Evolutionary conservation across 2,113 vertebrate genomes (phyloP).

Genomic region (Ochotona curzoniae): DNA sequence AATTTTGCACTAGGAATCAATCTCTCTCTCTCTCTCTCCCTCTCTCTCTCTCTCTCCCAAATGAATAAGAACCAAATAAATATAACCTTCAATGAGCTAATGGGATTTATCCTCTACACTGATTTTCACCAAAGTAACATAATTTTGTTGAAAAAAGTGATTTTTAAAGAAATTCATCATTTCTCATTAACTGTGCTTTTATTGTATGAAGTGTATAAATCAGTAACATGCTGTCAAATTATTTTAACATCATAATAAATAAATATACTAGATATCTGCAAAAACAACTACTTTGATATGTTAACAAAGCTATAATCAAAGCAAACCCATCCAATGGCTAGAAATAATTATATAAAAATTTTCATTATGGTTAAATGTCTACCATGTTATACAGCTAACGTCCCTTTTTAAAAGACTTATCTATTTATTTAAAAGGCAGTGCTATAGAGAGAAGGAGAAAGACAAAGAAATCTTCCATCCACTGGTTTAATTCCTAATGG

Average conservation of each 20-base stretch:
- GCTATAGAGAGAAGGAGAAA: too few relatives aligned
- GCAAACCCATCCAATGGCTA: neutral
- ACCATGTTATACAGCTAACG: neutral
- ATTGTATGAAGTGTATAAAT: neutral
- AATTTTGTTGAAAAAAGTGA: slow-evolving; percentile 53
- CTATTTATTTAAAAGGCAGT: too few relatives aligned
- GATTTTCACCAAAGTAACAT: slow-evolving; percentile 48
- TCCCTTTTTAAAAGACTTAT: too few relatives aligned
- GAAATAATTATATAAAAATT: neutral
- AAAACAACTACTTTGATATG: neutral
- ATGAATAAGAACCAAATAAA: too few relatives aligned
- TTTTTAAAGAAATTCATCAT: slow-evolving; percentile 23
- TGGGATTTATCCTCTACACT: slow-evolving; percentile 54
- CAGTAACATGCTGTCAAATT: neutral
- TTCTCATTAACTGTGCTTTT: slow-evolving; percentile 46
- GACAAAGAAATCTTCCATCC: too few relatives aligned
- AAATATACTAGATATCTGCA: neutral
- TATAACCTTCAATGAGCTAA: too few relatives aligned
- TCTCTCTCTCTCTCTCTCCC: too few relatives aligned
- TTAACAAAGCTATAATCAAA: neutral
- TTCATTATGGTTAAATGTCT: neutral
- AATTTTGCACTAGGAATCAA: too few relatives aligned
- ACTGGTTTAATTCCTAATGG: too few relatives aligned
- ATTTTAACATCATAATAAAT: neutral
- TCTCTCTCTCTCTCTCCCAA: too few relatives aligned